Percentiles rank a stretch among this genome's conserved stretches.
Evolutionary conservation across 2,113 vertebrate species (phyloP).

Genomic region (Paedocypris sp.): DNA sequence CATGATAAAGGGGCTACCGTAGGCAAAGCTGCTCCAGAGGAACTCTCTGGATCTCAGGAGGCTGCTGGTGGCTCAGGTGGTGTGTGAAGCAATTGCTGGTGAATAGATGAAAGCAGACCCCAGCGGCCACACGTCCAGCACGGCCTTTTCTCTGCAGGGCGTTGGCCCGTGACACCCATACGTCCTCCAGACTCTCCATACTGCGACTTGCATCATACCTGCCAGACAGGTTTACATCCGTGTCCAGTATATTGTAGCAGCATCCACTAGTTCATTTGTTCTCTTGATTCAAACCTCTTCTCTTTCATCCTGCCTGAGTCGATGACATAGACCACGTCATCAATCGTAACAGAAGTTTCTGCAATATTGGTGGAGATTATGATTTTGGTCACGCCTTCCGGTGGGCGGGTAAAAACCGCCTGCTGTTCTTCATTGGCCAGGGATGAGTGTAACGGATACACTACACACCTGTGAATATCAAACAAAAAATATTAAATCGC

Average conservation of each 20-base stretch:
- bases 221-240: neutral
- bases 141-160: constrained; percentile 87
- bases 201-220: constrained; percentile 89
- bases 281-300: constrained; percentile 75
- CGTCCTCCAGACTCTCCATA: constrained; percentile 96
- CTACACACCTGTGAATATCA: constrained; percentile 66
- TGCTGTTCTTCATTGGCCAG: constrained; percentile 93
- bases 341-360: constrained; percentile 92
- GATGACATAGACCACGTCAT: constrained; percentile 91
- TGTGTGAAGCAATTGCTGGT: constrained; percentile 78
- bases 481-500: neutral
- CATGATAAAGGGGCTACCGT: constrained; percentile 65
- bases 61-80: constrained; percentile 62
- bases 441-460: constrained; percentile 89
- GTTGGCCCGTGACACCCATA: constrained; percentile 84
- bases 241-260: no score
- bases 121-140: constrained; percentile 88
- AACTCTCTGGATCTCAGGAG: constrained; percentile 92
- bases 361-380: constrained; percentile 98
- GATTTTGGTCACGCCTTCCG: constrained; percentile 79
- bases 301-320: constrained; percentile 98
- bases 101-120: constrained; percentile 93
- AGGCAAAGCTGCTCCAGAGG: constrained; percentile 94
- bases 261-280: no score
- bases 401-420: constrained; percentile 79